phyloP scores from a whole-genome alignment of 1,140 invertebrate species.

The Bombus superbus region DNA sequence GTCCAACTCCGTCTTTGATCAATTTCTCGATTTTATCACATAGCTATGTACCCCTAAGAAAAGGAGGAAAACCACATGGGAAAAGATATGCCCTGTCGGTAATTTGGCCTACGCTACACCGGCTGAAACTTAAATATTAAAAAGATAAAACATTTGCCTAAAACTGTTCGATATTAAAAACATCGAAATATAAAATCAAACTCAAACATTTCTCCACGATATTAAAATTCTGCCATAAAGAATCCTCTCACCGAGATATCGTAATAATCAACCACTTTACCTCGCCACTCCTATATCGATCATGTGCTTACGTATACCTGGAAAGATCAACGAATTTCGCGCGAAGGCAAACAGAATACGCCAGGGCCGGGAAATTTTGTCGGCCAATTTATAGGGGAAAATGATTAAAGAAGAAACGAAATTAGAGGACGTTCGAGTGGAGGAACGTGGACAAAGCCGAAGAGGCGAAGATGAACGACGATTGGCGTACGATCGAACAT shows the following conservation, averaged over 20 bases:
- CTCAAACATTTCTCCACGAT: not conserved
- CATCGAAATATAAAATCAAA: not conserved
- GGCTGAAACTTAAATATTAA: not conserved
- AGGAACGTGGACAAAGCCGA: not conserved
- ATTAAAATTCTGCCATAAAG: not conserved
- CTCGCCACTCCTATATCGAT: not conserved
- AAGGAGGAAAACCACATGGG: not conserved
- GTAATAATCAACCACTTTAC: not conserved
- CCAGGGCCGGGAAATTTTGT: no score
- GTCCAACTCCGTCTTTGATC: no score
- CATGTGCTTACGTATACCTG: not conserved
- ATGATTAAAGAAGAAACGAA: not conserved
- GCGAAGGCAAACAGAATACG: no score
- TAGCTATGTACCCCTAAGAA: not conserved
- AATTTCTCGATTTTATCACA: no score
- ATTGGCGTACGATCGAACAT: not conserved
- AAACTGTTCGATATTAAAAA: not conserved
- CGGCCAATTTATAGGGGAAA: not conserved
- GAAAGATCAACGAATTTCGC: not conserved
- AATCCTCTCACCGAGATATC: not conserved
- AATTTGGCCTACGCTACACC: not conserved
- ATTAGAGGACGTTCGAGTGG: not conserved
- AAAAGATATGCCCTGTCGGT: not conserved
- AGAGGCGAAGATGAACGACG: slow-evolving; percentile 1
- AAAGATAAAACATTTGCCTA: not conserved